Conservation (phyloP, 2,113 vertebrate species). For the Formicarius rufipectus region DNA sequence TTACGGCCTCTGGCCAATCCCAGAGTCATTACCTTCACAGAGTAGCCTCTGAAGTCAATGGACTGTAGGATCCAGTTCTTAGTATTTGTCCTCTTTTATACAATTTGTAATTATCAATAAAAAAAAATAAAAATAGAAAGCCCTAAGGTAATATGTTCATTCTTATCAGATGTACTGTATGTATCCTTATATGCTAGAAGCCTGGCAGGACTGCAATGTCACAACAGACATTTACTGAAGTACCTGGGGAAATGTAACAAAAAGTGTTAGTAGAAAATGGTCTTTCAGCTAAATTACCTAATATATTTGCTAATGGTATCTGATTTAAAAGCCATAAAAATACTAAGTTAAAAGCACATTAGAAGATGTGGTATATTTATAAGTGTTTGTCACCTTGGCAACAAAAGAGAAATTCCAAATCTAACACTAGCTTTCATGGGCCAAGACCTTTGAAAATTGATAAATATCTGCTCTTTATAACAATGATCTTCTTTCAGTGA, state of each 20-base stretch:
- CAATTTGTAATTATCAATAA: constrained; percentile 68
- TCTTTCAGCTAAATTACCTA: constrained; percentile 87
- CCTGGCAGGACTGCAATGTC: constrained; percentile 76
- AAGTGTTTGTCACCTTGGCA: constrained; percentile 87
- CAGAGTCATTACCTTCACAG: background rate
- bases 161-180: constrained; percentile 72
- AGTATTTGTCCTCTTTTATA: constrained; percentile 47
- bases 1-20: background rate
- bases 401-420: constrained; percentile 80
- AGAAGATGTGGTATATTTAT: constrained; percentile 84
- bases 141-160: constrained; percentile 74
- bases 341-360: constrained; percentile 86
- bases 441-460: constrained; percentile 84
- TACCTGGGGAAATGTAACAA: constrained; percentile 82
- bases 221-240: constrained; percentile 82
- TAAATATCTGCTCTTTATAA: constrained; percentile 77
- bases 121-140: constrained; percentile 67
- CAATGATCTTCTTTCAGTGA: constrained; percentile 74
- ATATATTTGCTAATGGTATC: constrained; percentile 88
- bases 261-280: constrained; percentile 82
- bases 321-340: constrained; percentile 88
- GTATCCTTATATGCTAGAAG: constrained; percentile 69
- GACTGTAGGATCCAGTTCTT: constrained; percentile 41
- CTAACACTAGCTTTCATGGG: constrained; percentile 80
- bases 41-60: background rate